Evolutionary conservation across 2,888 invertebrate species (phyloP).

Genomic region (Tachina grossa): DNA sequence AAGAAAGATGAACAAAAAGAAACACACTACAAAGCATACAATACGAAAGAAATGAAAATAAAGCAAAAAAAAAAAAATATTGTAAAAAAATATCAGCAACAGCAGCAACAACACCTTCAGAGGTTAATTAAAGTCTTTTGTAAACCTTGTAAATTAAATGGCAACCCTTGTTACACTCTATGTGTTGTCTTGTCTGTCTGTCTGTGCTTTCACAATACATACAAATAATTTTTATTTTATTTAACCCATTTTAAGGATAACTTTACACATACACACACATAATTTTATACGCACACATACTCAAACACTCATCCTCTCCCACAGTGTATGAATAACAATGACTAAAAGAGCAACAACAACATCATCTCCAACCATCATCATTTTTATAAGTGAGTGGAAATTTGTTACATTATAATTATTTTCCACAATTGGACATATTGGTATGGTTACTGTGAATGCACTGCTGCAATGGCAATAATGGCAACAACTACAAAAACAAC

Average conservation of each 20-base stretch:
- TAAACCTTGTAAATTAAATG: constrained; percentile 55
- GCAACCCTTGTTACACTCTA: constrained; percentile 49
- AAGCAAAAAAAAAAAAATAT: constrained; percentile 6
- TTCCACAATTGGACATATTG: constrained; percentile 84
- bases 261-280: background rate
- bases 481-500: constrained; percentile 46
- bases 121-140: constrained; percentile 70
- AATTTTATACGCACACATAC: constrained; percentile 4
- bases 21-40: constrained; percentile 12
- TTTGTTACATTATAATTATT: constrained; percentile 83
- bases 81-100: constrained; percentile 5
- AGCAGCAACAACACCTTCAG: constrained; percentile 64
- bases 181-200: constrained; percentile 3
- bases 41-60: constrained; percentile 29
- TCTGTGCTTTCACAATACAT: background rate
- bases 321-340: constrained; percentile 40
- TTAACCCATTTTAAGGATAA: constrained; percentile 70
- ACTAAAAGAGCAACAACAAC: constrained; percentile 40
- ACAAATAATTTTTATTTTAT: constrained; percentile 65
- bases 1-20: constrained; percentile 67
- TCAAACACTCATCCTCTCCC: constrained; percentile 1
- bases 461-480: constrained; percentile 68
- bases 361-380: constrained; percentile 65
- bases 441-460: constrained; percentile 78
- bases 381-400: constrained; percentile 80